Base-by-base conservation (phyloP, 1,140 invertebrate species). In the Papilio dardanus region DNA sequence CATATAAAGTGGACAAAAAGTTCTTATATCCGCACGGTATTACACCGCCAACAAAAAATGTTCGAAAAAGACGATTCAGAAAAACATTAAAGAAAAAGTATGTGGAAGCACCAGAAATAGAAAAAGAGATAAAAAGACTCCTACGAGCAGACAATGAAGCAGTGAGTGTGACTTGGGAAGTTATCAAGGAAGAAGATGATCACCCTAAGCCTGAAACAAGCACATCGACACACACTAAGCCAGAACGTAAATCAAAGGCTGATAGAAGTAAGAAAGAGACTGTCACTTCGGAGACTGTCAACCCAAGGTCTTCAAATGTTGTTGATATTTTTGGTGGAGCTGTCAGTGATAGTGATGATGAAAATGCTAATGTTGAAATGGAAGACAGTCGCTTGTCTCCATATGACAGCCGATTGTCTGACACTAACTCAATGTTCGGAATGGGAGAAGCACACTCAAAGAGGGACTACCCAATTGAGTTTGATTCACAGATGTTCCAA, bases 41-140 rank as follows among this genome's bases (percentile, higher is more conserved):
- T 21, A 98, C 98, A 5, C 98, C 98, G 3, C 98, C 99, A 2
- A 94, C 98, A 28, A 99, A 99, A 93, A 99, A 99, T 94, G 98
- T 99, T 0, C 94, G 98, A 16, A 97, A 97, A 81, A 94, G 98
- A 79, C 95, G 99, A 80, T 99, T 99, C 86, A 95, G 99, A 62
- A 99, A 99, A 94, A 99, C 98, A 0, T 93, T 99, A 16, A 98
- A 98, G 86, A 99, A 99, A 92, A 99, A 99, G 83, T 98, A 98
- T 93, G 97, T 98, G 1, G 99, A 99, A 93, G 98, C 98, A 65
- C 98, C 98, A 1, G 99, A 99, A 94, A 99, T 99, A 82, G 99
- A 99, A 89, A 99, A 99, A 91, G 99, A 99, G 94, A 96, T 97
- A 0, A 99, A 99, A 90, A 94, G 98, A 74, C 93, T 99, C 21